Percentiles rank a stretch among this genome's conserved stretches.
These are phyloP conservation scores for Typhlichthys eigenmanni DNA, from an alignment of 2,797 vertebrate genomes.

Conservation along the genomic window DNA sequence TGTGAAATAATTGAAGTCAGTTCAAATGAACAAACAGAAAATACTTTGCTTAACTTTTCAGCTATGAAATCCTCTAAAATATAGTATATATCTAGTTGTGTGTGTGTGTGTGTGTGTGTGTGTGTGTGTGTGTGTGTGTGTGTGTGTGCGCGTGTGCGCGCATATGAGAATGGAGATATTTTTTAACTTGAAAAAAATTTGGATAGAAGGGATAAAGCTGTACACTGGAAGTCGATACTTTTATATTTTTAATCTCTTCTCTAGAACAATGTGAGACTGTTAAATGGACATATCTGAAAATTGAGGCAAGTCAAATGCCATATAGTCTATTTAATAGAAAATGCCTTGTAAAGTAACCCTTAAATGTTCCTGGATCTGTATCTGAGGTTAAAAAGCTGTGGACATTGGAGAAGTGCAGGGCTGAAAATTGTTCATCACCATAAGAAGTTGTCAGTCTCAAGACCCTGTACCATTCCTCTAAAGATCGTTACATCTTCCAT, in stretches of 20 bases:
- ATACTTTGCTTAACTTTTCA: slow-evolving; percentile 65
- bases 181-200: slow-evolving; percentile 69
- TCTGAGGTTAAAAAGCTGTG: slow-evolving; percentile 55
- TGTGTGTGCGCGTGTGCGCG: slow-evolving; percentile 22
- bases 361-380: slow-evolving; percentile 51
- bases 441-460: slow-evolving; percentile 45
- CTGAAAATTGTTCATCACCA: slow-evolving; percentile 48
- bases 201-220: slow-evolving; percentile 27
- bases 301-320: slow-evolving; percentile 59
- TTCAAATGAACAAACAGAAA: slow-evolving; percentile 57
- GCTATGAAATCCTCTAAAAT: slow-evolving; percentile 58
- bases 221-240: slow-evolving; percentile 80
- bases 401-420: slow-evolving; percentile 46
- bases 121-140: slow-evolving; percentile 21
- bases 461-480: slow-evolving; percentile 29
- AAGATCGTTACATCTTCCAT: slow-evolving; percentile 39
- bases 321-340: slow-evolving; percentile 64
- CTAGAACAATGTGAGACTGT: slow-evolving; percentile 74
- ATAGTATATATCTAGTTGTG: slow-evolving; percentile 25
- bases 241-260: slow-evolving; percentile 78
- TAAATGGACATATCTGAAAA: slow-evolving; percentile 51
- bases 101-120: slow-evolving; percentile 17
- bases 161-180: slow-evolving; percentile 55
- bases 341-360: slow-evolving; percentile 70
- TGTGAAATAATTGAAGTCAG: slow-evolving; percentile 53